Evolutionary conservation across 2,797 vertebrate species (phyloP).

Genomic region (Lycodopsis pacificus): DNA sequence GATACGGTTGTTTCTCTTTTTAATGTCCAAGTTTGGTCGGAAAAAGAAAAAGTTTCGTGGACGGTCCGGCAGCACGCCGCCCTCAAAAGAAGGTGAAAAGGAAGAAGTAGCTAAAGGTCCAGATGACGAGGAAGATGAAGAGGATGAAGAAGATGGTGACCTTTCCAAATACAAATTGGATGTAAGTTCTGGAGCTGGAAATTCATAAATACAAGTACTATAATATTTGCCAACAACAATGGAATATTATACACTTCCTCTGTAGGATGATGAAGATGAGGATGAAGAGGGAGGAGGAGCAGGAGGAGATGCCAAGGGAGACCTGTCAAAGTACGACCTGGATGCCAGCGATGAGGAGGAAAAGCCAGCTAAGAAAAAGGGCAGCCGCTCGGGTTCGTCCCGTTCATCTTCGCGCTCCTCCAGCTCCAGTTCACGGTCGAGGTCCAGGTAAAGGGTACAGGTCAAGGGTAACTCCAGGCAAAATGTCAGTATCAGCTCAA

Average conservation of each 20-base stretch:
- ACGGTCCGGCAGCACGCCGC: slow-evolving; percentile 86
- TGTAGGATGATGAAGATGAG: slow-evolving; percentile 88
- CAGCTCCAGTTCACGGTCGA: slow-evolving; percentile 98
- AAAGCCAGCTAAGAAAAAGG: slow-evolving; percentile 85
- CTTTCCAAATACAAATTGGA: slow-evolving; percentile 98
- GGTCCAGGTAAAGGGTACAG: slow-evolving; percentile 99
- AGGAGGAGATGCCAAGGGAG: slow-evolving; percentile 86
- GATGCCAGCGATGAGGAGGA: slow-evolving; percentile 93
- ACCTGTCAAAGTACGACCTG: slow-evolving; percentile 97
- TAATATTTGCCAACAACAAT: background rate
- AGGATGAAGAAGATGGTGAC: slow-evolving; percentile 94
- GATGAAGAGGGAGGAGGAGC: slow-evolving; percentile 78
- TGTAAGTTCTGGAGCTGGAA: slow-evolving; percentile 77
- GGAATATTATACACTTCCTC: background rate
- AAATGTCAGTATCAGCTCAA: slow-evolving; percentile 99
- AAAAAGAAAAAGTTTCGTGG: slow-evolving; percentile 99
- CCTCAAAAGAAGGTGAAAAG: slow-evolving; percentile 91
- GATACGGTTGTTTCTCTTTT: background rate
- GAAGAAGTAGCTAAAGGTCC: slow-evolving; percentile 87
- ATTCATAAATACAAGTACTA: background rate
- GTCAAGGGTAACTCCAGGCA: slow-evolving; percentile 99
- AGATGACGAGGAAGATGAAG: slow-evolving; percentile 87
- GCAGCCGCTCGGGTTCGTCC: slow-evolving; percentile 92
- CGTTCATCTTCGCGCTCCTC: slow-evolving; percentile 95
- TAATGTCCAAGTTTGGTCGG: slow-evolving; percentile 90